Base-by-base conservation (phyloP, 2,888 invertebrate species). In the Hirtodrosophila cameraria region DNA sequence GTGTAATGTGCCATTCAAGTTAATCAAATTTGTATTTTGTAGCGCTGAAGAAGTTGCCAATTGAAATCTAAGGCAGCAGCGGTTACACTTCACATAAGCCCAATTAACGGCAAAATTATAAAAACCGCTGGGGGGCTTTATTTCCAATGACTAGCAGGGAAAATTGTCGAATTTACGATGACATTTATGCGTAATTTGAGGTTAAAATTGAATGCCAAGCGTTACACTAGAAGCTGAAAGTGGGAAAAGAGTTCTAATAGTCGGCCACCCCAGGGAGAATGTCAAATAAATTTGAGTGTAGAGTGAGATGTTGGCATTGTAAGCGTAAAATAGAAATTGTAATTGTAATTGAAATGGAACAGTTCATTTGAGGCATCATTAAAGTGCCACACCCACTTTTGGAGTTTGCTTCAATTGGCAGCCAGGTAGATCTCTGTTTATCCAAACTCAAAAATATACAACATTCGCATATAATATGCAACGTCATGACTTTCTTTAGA, bases 341-440 rank as follows among this genome's bases (percentile, higher is more conserved):
- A 48, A 50, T 15, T 41, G 60, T 41, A 65, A 69, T 72, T 78
- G 76, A 65, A 76, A 72, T 57, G 68, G 64, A 80, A 65, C 82
- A 76, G 63, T 85, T 79, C 76, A 82, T 87, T 86, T 71, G 45
- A 71, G 75, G 70, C 71, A 75, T 88, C 83, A 87, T 88, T 88
- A 81, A 74, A 43, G 63, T 43, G 73, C 60, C 87, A 83, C 88
- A 75, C 88, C 88, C 77, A 79, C 84, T 73, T 63, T 67, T 66
- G 45, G 3, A 43, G 46, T 20, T 46, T 1, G 43, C 41, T 38
- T 20, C 7, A 41, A 38, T 33, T 45, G 45, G 9, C 38, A 28
- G 39, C 33, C 61, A 72, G 69, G 67, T 61, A 70, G 52, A 5
- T 23, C 5, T 64, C 48, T 53, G 28, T 38, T 28, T 54, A 64